phyloP scores from a whole-genome alignment of 2,888 invertebrate genomes.

The Corbicula japonica region DNA sequence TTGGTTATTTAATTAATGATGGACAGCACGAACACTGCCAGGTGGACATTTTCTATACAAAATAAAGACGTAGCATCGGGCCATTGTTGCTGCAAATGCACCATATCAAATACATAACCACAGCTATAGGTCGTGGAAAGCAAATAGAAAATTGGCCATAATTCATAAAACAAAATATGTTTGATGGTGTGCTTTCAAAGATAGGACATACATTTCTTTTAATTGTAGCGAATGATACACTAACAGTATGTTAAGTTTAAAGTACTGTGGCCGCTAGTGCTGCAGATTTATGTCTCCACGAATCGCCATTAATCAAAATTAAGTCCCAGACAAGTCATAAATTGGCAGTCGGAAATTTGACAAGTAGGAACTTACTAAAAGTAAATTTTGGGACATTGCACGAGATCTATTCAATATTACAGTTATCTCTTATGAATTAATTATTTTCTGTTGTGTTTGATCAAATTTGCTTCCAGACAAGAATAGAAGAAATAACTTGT shows the following conservation, averaged over 20 bases:
- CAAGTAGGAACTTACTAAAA: too few relatives aligned
- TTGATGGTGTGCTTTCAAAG: not conserved
- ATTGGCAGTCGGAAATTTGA: too few relatives aligned
- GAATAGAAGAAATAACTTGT: too few relatives aligned
- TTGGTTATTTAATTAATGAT: not conserved
- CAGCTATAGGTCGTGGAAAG: slow-evolving; percentile 2
- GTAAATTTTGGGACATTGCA: too few relatives aligned
- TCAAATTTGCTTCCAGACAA: too few relatives aligned
- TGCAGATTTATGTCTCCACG: slow-evolving; percentile 2
- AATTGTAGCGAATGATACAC: not conserved
- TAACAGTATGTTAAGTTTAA: slow-evolving; percentile 2
- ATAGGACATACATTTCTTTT: not conserved
- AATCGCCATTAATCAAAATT: too few relatives aligned
- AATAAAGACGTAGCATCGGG: slow-evolving; percentile 2
- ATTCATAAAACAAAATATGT: slow-evolving; percentile 1
- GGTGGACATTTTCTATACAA: slow-evolving; percentile 2
- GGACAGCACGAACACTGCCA: slow-evolving; percentile 2
- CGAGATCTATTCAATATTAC: too few relatives aligned
- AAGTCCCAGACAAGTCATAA: too few relatives aligned
- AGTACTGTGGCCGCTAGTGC: slow-evolving; percentile 2
- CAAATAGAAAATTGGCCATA: slow-evolving; percentile 4
- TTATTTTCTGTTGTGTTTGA: too few relatives aligned
- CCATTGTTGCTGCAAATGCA: not conserved
- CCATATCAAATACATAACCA: slow-evolving; percentile 4
- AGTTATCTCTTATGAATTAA: too few relatives aligned